Evolutionary conservation across 2,888 invertebrate genomes (phyloP), one percentile per base, ranked within the genome.

Genomic region (Homarus gammarus): DNA sequence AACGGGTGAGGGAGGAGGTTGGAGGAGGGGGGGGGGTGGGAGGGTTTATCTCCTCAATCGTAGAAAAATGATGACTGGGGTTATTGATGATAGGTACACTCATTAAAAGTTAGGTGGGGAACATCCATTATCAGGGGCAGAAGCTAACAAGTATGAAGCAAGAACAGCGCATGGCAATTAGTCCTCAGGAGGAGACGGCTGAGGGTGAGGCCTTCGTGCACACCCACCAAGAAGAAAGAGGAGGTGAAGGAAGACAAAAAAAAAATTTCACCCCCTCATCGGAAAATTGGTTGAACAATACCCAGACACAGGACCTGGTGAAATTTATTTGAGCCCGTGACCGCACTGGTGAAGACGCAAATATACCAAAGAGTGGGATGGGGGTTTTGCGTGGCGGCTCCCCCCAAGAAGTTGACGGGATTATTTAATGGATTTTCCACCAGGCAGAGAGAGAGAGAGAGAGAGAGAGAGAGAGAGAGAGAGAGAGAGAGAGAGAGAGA

Each of bases 31-130:
- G n/a, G n/a, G n/a, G n/a, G n/a, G n/a, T n/a, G n/a, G n/a, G n/a
- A n/a, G 0, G 22, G 18, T 56, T 56, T 56, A 56, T 56, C 56
- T 56, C 18, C 15, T 3, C 3, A 56, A 18, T 31, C n/a, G 22
- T 12, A 1, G 64, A 27, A 64, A 31, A 64, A 64, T 64, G 64
- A 27, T 56, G 18, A 18, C 64, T 27, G 5, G 31, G 64, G 64
- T 64, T 64, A 64, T 64, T 64, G 61, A 64, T 64, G 61, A 64
- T 64, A 64, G 27, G 61, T 64, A 27, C 61, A 64, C 61, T 64
- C 61, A 64, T 64, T 64, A 64, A n/a, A 64, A 27, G 64, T 64
- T 27, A 44, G 64, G 64, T 6, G 64, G 22, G 22, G 27, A 64
- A 22, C 64, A 64, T 64, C 64, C 64, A 27, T 64, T 64, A 27